phyloP scores from a whole-genome alignment of 2,113 vertebrate genomes.

The Ploceus nigricollis region DNA sequence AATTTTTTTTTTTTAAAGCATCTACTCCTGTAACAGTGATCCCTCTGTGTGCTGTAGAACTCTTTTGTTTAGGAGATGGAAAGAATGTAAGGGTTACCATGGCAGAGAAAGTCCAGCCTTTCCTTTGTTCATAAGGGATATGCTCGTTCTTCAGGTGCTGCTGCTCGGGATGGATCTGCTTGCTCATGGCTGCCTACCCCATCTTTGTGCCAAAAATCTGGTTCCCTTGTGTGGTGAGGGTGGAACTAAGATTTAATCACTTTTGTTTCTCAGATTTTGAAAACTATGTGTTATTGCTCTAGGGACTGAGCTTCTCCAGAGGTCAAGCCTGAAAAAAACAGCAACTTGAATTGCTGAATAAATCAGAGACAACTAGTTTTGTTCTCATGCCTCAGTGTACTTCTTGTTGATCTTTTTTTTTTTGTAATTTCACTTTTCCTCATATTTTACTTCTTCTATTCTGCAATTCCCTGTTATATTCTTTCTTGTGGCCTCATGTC shows the following conservation, averaged over 20 bases:
- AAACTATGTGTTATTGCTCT: background rate
- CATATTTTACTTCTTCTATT: background rate
- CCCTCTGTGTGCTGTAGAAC: background rate
- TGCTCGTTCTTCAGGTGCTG: background rate
- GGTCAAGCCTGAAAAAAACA: background rate
- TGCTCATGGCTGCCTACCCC: background rate
- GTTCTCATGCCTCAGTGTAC: background rate
- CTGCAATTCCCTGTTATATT: background rate
- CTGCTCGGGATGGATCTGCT: background rate
- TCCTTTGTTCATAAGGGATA: rapidly evolving
- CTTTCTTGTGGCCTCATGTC: background rate
- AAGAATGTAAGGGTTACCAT: background rate
- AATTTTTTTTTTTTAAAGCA: background rate
- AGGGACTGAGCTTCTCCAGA: background rate
- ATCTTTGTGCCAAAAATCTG: background rate
- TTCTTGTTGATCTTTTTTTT: background rate
- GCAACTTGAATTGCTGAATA: background rate
- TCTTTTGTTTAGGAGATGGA: background rate
- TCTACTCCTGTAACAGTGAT: background rate
- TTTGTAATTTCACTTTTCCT: background rate
- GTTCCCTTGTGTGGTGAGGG: background rate
- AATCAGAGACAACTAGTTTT: background rate
- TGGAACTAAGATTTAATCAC: background rate
- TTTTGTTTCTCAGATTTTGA: background rate
- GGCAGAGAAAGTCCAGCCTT: background rate